Percentiles rank a stretch among this genome's conserved stretches.
These are phyloP conservation scores for Anguilla pacifica DNA, from an alignment of 2,797 vertebrate genomes.

Conservation along the genomic window DNA sequence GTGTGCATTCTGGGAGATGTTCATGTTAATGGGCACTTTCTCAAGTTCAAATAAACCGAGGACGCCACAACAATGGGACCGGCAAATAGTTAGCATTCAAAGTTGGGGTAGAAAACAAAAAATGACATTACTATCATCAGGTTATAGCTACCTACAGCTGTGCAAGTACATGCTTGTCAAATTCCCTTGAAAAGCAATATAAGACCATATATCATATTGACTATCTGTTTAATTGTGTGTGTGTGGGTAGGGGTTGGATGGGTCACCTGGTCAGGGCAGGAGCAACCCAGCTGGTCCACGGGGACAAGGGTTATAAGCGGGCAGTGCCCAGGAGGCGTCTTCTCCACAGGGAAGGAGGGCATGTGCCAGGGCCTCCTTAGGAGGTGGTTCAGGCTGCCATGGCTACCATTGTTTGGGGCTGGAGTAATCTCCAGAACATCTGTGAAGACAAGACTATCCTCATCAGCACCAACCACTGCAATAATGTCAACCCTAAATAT, in stretches of 20 bases:
- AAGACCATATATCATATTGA: not conserved
- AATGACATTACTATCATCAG: not conserved
- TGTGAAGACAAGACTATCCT: constrained; percentile 39
- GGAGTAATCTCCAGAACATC: constrained; percentile 72
- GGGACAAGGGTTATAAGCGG: constrained; percentile 54
- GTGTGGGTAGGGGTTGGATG: not conserved
- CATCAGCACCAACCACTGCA: not conserved
- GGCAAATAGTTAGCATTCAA: not conserved
- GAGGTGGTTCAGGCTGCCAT: constrained; percentile 77
- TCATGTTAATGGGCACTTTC: not conserved
- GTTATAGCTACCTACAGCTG: not conserved
- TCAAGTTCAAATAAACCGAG: not conserved
- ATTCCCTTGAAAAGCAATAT: not conserved
- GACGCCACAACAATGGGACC: not conserved
- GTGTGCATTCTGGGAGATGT: not conserved
- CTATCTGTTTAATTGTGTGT: not conserved
- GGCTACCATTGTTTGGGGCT: constrained; percentile 73
- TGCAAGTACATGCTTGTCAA: not conserved
- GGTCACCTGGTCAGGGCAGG: constrained; percentile 60
- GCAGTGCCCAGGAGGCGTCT: constrained; percentile 51
- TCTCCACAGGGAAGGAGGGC: constrained; percentile 59
- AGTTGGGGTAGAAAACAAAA: not conserved
- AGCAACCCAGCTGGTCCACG: constrained; percentile 58
- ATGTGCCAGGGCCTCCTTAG: constrained; percentile 56
- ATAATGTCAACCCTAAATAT: not conserved